These are phyloP conservation scores for Cyprinodon brontotheroides DNA, from an alignment of 2,113 vertebrate genomes.

Conservation along the genomic window DNA sequence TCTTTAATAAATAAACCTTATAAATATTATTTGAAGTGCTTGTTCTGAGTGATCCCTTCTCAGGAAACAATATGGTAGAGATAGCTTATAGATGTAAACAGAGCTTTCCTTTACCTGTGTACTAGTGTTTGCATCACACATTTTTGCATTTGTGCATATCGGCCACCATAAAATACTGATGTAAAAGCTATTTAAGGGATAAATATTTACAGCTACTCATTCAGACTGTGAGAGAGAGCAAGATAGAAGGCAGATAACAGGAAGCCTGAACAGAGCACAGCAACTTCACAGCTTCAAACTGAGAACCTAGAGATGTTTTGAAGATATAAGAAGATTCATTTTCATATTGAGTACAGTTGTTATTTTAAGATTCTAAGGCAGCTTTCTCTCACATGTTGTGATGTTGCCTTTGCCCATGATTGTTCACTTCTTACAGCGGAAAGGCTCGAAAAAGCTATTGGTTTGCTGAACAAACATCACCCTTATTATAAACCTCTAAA, in stretches of 20 bases:
- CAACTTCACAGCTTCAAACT: not conserved
- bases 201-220: not conserved
- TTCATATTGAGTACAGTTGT: not conserved
- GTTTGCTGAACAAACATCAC: not conserved
- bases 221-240: not conserved
- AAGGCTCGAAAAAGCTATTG: not conserved
- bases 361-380: not conserved
- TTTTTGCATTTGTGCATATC: no score
- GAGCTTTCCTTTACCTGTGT: no score
- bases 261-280: not conserved
- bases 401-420: no score
- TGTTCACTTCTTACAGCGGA: not conserved
- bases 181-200: not conserved
- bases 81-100: no score
- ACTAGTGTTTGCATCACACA: no score
- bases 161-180: not conserved
- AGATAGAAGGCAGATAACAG: not conserved
- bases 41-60: no score
- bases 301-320: not conserved
- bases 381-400: not conserved
- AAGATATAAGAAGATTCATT: not conserved
- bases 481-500: not conserved
- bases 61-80: no score
- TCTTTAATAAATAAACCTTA: no score
- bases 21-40: no score